Percentiles rank a stretch among this genome's conserved stretches.
Evolutionary conservation across 2,113 vertebrate genomes (phyloP).

Genomic region (Lycocorax pyrrhopterus): DNA sequence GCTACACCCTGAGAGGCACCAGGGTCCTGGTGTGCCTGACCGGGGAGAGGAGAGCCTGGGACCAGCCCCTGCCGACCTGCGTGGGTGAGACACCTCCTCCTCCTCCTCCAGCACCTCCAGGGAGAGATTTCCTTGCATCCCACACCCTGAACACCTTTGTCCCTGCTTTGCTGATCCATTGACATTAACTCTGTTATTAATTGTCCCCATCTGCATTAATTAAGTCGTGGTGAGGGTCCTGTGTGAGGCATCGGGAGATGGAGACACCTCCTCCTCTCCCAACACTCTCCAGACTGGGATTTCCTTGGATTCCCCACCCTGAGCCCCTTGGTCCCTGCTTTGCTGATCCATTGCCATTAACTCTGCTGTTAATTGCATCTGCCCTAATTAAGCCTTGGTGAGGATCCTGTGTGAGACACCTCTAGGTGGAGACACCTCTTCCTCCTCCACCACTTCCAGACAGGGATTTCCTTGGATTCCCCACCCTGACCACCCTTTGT

Average conservation of each 20-base stretch:
- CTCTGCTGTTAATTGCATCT: too few species aligned
- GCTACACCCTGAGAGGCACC: conserved; percentile 86
- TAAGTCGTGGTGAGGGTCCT: background rate
- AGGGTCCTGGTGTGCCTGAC: conserved; percentile 86
- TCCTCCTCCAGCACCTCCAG: background rate
- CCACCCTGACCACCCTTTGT: background rate
- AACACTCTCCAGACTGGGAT: too few species aligned
- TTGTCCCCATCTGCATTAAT: background rate
- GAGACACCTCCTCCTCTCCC: too few species aligned
- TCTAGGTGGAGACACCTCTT: too few species aligned
- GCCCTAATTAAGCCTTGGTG: too few species aligned
- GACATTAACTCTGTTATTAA: background rate
- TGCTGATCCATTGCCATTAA: too few species aligned
- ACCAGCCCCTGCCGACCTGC: conserved; percentile 88
- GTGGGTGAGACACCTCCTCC: conserved; percentile 79
- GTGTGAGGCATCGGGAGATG: background rate
- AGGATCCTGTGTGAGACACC: too few species aligned
- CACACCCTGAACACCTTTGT: background rate
- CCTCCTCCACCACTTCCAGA: background rate
- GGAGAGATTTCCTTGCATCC: background rate
- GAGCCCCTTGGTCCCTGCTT: too few species aligned
- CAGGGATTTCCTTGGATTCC: background rate
- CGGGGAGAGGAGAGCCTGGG: conserved; percentile 92
- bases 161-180: background rate
- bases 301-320: too few species aligned